phyloP scores from a whole-genome alignment of 37 sponge, comb jelly and placozoan genomes.

The Tethya wilhelma region DNA sequence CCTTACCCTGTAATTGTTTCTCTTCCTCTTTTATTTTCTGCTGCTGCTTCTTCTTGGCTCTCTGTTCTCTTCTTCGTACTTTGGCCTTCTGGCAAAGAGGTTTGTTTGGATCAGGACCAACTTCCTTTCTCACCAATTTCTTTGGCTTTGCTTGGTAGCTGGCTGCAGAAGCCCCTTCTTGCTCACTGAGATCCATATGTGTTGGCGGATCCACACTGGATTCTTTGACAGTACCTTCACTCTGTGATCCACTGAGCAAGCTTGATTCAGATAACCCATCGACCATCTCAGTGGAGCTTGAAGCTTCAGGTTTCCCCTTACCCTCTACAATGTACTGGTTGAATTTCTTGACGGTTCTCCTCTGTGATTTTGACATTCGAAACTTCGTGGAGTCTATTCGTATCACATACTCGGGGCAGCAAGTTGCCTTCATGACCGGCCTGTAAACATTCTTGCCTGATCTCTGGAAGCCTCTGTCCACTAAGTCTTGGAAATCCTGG shows the following conservation, averaged over 20 bases:
- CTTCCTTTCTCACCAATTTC: slow-evolving; percentile 36
- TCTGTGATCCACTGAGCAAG: neutral
- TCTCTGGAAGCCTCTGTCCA: slow-evolving; percentile 78
- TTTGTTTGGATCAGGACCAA: slow-evolving; percentile 64
- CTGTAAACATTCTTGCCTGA: slow-evolving; percentile 76
- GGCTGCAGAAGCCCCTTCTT: neutral
- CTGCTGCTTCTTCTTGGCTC: slow-evolving; percentile 13
- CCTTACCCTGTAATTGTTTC: neutral
- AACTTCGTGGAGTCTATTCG: slow-evolving; percentile 54
- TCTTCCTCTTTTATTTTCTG: neutral
- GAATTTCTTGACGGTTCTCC: slow-evolving; percentile 40
- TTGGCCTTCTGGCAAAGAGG: slow-evolving; percentile 71
- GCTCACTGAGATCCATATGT: neutral
- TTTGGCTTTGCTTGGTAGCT: slow-evolving; percentile 7
- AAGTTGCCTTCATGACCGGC: slow-evolving; percentile 52
- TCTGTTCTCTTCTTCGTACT: slow-evolving; percentile 27
- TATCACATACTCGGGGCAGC: slow-evolving; percentile 81
- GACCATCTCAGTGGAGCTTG: neutral
- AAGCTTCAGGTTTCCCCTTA: neutral
- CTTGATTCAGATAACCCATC: neutral
- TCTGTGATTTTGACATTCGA: slow-evolving; percentile 59
- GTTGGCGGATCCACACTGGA: neutral
- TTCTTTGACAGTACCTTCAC: neutral
- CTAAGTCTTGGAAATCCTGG: slow-evolving; percentile 58
- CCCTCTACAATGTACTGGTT: slow-evolving; percentile 52